These are phyloP conservation scores for Mugil cephalus DNA, from an alignment of 2,113 vertebrate genomes.

Conservation along the genomic window DNA sequence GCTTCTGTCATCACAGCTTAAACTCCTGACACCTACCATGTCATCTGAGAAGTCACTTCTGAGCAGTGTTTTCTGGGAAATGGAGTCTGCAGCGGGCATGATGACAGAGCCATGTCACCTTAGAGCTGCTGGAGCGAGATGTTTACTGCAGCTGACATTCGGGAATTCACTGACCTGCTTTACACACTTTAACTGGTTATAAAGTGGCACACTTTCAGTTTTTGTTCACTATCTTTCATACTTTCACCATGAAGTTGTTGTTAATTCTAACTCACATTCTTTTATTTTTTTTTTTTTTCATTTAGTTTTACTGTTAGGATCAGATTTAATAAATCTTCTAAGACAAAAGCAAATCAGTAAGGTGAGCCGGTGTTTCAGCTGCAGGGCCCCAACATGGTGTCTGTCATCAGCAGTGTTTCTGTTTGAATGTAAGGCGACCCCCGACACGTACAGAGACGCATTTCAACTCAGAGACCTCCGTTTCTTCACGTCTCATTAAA, in stretches of 20 bases:
- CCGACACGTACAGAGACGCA: conserved; percentile 9
- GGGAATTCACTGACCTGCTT: conserved; percentile 23
- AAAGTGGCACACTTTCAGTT: not conserved
- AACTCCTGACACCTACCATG: conserved; percentile 18
- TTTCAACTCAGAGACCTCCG: not conserved
- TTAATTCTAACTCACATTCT: not conserved
- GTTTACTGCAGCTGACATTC: conserved; percentile 6
- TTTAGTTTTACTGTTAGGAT: not conserved
- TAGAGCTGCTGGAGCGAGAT: conserved; percentile 12
- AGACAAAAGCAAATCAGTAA: not conserved
- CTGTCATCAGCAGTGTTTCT: conserved; percentile 51
- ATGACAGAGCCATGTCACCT: conserved; percentile 43
- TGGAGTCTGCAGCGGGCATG: conserved; percentile 33
- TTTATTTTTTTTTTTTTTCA: not conserved
- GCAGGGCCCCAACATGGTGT: conserved; percentile 50
- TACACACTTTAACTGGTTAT: not conserved
- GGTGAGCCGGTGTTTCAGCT: conserved; percentile 47
- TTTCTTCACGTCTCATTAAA: conserved; percentile 71
- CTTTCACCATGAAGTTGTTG: not conserved
- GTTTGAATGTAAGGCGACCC: conserved; percentile 8
- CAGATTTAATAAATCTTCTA: conserved; percentile 1
- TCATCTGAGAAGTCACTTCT: conserved; percentile 48
- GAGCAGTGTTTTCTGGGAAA: conserved; percentile 64
- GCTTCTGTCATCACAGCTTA: conserved; percentile 55
- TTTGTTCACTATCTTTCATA: not conserved